Conservation (phyloP, 2,888 invertebrate genomes). For the Lasioglossum leucozonium region DNA sequence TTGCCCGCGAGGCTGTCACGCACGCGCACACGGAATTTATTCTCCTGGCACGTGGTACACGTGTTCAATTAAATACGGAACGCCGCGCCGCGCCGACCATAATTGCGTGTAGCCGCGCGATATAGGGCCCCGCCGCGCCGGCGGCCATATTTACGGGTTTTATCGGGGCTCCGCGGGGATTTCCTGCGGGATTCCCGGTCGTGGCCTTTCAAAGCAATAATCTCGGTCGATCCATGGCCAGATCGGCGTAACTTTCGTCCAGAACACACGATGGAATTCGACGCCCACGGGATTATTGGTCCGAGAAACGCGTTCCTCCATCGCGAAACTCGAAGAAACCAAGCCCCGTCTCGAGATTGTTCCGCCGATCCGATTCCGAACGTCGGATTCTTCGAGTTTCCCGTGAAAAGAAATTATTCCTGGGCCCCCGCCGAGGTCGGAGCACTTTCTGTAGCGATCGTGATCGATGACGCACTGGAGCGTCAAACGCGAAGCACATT, state of each 20-base stretch:
- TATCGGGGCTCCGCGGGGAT: constrained; percentile 1
- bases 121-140: constrained; percentile 20
- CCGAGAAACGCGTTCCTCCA: background rate
- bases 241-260: constrained; percentile 14
- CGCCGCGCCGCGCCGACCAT: background rate
- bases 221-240: constrained; percentile 6
- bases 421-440: background rate
- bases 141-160: constrained; percentile 13
- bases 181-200: constrained; percentile 19
- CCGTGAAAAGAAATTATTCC: background rate
- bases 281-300: constrained; percentile 4
- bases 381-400: constrained; percentile 1
- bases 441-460: background rate
- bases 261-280: background rate
- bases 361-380: background rate
- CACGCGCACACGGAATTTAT: constrained; percentile 9
- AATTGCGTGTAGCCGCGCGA: constrained; percentile 14
- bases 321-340: background rate
- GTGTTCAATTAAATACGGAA: constrained; percentile 20
- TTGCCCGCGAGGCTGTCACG: background rate
- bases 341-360: background rate
- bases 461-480: background rate
- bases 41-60: constrained; percentile 6
- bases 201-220: background rate
- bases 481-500: background rate